phyloP scores from a whole-genome alignment of 2,797 vertebrate genomes.

The Merluccius polli region DNA sequence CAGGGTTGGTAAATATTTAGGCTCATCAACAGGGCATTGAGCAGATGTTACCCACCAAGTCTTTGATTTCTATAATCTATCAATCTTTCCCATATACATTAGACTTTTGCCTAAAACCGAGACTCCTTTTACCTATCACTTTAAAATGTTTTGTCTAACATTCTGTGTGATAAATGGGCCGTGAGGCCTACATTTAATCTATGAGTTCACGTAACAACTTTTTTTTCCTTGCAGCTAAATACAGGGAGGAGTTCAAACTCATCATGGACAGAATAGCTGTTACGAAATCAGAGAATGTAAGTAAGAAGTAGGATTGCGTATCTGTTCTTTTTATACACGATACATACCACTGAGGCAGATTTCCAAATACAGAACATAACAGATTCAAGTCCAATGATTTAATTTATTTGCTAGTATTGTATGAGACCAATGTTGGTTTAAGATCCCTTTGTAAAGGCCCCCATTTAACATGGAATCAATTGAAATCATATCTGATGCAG shows the following conservation, averaged over 20 bases:
- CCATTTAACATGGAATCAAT: background rate
- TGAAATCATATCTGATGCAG: background rate
- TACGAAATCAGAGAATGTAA: conserved; percentile 79
- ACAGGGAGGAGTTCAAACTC: conserved; percentile 80
- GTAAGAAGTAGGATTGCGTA: conserved; percentile 39
- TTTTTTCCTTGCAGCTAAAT: conserved; percentile 68
- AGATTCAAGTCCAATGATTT: background rate
- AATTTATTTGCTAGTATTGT: background rate
- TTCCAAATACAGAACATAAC: background rate
- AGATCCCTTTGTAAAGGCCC: background rate
- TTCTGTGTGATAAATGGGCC: conserved; percentile 9
- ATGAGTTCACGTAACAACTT: background rate
- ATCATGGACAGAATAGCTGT: conserved; percentile 77
- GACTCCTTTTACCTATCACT: background rate
- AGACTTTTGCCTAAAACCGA: background rate
- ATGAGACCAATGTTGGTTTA: background rate
- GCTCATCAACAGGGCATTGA: background rate
- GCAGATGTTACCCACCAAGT: background rate
- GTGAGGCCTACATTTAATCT: background rate
- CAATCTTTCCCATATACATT: conserved; percentile 4
- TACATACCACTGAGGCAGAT: background rate
- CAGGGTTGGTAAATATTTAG: background rate
- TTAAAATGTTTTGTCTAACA: background rate
- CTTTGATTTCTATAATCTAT: background rate
- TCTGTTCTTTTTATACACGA: background rate